Conservation (phyloP, 2,888 invertebrate species). For the Drosophila infuscata region DNA sequence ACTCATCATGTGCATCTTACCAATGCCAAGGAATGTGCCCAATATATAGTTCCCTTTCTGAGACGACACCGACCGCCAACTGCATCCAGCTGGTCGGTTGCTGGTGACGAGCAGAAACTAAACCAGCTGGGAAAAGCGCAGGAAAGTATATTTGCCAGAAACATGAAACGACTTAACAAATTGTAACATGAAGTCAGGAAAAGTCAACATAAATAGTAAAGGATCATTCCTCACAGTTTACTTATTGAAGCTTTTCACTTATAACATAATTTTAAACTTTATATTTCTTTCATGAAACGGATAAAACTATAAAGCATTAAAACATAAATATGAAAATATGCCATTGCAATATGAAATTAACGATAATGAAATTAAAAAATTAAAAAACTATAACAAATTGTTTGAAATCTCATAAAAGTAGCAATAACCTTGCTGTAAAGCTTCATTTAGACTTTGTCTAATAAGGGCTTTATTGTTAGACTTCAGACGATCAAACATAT, state of each 20-base stretch:
- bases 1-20: constrained; percentile 91
- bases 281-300: neutral
- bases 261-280: neutral
- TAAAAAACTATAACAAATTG: too few relatives aligned
- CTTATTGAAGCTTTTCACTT: too few relatives aligned
- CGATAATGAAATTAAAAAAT: neutral
- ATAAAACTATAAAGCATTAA: neutral
- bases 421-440: neutral
- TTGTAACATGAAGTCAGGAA: constrained; percentile 17
- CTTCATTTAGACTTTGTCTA: neutral
- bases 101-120: constrained; percentile 19
- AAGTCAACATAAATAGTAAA: neutral
- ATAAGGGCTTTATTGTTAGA: too few relatives aligned
- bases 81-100: constrained; percentile 47
- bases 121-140: constrained; percentile 14
- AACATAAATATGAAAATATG: neutral
- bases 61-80: constrained; percentile 46
- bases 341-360: neutral
- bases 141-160: constrained; percentile 68
- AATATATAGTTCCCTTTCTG: constrained; percentile 64
- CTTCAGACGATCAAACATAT: neutral
- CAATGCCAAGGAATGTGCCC: constrained; percentile 87
- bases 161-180: constrained; percentile 31
- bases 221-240: neutral
- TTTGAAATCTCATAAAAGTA: too few relatives aligned